A percentile compares a stretch with the other conserved stretches of the same genome.
Conservation (phyloP, 1,140 invertebrate species). For the Scylla paramamosain region DNA sequence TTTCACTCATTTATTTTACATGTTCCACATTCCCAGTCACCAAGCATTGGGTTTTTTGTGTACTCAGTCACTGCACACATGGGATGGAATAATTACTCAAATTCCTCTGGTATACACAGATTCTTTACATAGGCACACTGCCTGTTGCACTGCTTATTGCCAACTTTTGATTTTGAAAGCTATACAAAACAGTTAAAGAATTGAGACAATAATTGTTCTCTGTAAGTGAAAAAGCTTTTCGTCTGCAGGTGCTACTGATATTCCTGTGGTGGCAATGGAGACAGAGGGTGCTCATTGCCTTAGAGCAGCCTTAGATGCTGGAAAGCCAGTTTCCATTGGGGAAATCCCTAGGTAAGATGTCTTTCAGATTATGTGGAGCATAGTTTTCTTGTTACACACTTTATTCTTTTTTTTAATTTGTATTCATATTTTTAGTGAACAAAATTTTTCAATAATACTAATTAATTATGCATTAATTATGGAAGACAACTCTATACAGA, state of each 20-base stretch:
- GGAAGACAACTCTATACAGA: not conserved
- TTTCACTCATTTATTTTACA: no score
- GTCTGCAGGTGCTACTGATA: constrained; percentile 79
- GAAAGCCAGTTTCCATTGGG: constrained; percentile 80
- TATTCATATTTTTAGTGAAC: not conserved
- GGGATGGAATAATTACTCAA: no score
- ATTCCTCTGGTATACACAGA: no score
- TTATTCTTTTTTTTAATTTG: not conserved
- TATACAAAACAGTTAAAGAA: no score
- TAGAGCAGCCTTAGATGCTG: constrained; percentile 80
- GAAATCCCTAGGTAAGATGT: constrained; percentile 81
- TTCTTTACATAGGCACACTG: no score
- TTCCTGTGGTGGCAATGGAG: constrained; percentile 83
- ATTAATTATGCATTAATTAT: not conserved
- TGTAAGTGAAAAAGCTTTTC: no score
- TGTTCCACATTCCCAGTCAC: no score
- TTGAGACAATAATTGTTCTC: no score
- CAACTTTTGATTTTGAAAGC: no score
- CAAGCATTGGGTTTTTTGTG: no score
- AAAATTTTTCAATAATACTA: not conserved
- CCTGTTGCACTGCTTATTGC: no score
- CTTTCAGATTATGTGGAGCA: not conserved
- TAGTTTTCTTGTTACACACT: not conserved
- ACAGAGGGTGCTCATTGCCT: constrained; percentile 82
- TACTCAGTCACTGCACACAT: no score